phyloP scores from a whole-genome alignment of 2,888 invertebrate species.

The Podabrus alpinus region DNA sequence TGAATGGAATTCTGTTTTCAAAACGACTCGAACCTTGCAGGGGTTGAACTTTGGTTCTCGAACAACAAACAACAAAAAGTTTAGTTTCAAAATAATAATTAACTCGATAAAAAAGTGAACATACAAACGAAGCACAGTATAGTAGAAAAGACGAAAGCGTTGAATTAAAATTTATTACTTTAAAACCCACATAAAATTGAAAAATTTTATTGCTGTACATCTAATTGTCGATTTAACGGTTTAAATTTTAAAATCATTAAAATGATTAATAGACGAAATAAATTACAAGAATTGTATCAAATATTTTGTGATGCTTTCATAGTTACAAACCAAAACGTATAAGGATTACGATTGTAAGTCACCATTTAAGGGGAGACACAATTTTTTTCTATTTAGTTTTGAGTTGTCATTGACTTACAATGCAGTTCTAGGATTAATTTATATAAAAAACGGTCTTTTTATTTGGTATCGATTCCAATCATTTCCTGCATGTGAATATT shows the following conservation, averaged over 20 bases:
- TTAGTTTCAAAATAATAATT: not conserved
- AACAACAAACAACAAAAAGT: not conserved
- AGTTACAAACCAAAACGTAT: conserved; percentile 51
- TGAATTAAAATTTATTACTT: not conserved
- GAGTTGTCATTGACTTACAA: conserved; percentile 53
- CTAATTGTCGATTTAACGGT: conserved; percentile 17
- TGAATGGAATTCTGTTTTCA: not conserved
- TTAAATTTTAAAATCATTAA: conserved; percentile 24
- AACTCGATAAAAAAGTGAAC: not conserved
- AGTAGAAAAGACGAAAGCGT: not conserved
- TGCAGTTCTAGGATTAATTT: conserved; percentile 48
- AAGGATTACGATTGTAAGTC: conserved; percentile 52
- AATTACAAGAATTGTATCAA: conserved; percentile 19
- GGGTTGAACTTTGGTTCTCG: not conserved
- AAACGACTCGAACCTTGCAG: not conserved
- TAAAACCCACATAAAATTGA: not conserved
- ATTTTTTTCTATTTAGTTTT: conserved; percentile 47
- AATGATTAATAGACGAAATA: conserved; percentile 31
- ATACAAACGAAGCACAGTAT: not conserved
- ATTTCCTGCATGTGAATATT: not conserved
- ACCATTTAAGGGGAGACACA: conserved; percentile 40
- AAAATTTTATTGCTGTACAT: not conserved
- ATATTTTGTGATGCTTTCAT: conserved; percentile 42
- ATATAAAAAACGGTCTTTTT: conserved; percentile 26
- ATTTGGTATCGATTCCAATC: conserved; percentile 13